Conservation (phyloP, 2,113 vertebrate species). For the Cardinalis cardinalis region DNA sequence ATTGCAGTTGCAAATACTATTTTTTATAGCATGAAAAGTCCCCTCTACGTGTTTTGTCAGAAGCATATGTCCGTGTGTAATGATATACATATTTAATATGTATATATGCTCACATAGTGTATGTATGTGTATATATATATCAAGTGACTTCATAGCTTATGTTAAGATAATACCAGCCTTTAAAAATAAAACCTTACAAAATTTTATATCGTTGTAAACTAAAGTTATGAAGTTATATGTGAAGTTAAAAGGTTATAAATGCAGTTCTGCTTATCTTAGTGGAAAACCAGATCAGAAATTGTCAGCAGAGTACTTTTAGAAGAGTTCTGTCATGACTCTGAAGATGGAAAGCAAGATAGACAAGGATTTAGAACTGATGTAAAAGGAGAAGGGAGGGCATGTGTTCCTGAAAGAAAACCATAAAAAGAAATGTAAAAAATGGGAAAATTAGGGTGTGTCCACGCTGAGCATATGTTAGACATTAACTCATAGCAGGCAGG, state of each 20-base stretch:
- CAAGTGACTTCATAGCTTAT: background rate
- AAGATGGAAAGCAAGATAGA: conserved; percentile 8
- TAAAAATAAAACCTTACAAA: background rate
- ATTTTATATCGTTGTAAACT: background rate
- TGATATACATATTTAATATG: background rate
- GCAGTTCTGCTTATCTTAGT: conserved; percentile 22
- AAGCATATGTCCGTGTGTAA: background rate
- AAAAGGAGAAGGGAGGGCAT: background rate
- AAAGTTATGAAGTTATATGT: background rate
- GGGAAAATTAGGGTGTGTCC: background rate
- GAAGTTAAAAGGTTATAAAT: conserved; percentile 31
- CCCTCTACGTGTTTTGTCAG: background rate
- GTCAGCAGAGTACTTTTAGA: background rate
- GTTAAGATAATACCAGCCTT: background rate
- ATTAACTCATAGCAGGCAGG: background rate
- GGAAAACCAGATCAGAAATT: conserved; percentile 24
- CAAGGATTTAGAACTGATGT: conserved; percentile 1
- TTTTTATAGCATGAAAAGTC: background rate
- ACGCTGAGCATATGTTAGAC: background rate
- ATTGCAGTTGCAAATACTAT: background rate
- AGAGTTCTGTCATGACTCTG: background rate
- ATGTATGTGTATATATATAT: background rate
- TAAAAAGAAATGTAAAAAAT: background rate
- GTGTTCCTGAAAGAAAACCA: background rate
- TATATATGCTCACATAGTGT: background rate